Base-by-base conservation (phyloP, 1,140 invertebrate genomes). In the Drosophila pseudoobscura region DNA sequence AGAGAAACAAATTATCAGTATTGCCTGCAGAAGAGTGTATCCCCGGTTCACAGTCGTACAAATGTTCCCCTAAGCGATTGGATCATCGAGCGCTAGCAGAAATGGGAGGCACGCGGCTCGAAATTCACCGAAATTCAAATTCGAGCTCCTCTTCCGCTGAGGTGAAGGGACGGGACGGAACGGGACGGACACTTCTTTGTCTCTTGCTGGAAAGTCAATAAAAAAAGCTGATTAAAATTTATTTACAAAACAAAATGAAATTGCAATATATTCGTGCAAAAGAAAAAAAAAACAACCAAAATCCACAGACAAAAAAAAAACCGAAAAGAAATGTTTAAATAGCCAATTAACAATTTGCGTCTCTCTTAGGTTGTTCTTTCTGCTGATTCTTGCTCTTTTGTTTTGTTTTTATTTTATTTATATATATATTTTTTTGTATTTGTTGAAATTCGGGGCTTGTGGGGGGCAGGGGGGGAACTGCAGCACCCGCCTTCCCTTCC, bases 331-430 rank as follows among this genome's bases (percentile, higher is more conserved):
- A 68, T 80, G 63, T 78, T 83, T 83, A 75, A 83, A 83, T 78
- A 78, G 79, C 79, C 79, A 83, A 83, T 83, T 83, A 83, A 83
- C 79, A 83, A 83, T 83, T 83, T 83, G 65, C 71, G 75, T 75
- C 79, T 75, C 54, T 58, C 74, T 46, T 26, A 2, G 20, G 35
- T 39, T 39, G 11, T 61, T 63, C 45, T 52, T 49, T 47, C 52
- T 31, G 46, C 24, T 58, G 17, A 53, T 50, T 46, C 20, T 43
- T 55, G n/a, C 6, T 45, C 43, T 50, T 68, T 26, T 44, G 1
- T 8, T 17, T 3, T 43, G 26, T 64, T 39, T 46, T 61, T 57
- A 56, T 53, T 50, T 50, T 47, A 41, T 51, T 29, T 22, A 6
- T 8, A 0, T 50, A 46, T 49, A 29, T 51, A 22, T 31, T 6